These are phyloP conservation scores for Porites lutea DNA, from an alignment of 64 coral and sea anemone genomes.

Conservation along the genomic window DNA sequence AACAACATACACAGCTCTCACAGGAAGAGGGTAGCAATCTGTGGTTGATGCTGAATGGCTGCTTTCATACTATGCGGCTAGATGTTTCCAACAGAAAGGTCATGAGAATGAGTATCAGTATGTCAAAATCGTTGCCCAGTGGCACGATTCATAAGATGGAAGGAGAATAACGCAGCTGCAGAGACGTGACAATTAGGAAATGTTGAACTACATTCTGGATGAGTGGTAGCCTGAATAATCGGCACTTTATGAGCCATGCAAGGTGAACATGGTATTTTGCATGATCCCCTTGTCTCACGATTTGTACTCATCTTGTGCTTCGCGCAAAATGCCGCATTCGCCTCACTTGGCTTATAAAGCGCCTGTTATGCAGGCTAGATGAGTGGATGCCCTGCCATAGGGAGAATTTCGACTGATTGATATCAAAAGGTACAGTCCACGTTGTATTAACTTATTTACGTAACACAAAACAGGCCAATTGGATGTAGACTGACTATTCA, in stretches of 20 bases:
- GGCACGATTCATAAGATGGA: constrained; percentile 79
- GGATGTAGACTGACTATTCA: too few relatives aligned
- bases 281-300: too few relatives aligned
- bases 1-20: constrained; percentile 65
- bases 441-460: too few relatives aligned
- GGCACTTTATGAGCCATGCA: too few relatives aligned
- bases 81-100: constrained; percentile 25
- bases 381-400: constrained; percentile 82
- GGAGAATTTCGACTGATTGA: constrained; percentile 60
- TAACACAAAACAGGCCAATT: too few relatives aligned
- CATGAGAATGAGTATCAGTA: constrained; percentile 53
- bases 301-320: too few relatives aligned
- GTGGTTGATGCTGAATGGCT: constrained; percentile 78
- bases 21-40: constrained; percentile 64
- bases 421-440: constrained; percentile 51
- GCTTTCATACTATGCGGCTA: constrained; percentile 50
- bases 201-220: constrained; percentile 74
- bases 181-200: constrained; percentile 60
- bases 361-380: too few relatives aligned
- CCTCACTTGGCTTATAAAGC: too few relatives aligned
- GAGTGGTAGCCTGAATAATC: not conserved
- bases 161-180: constrained; percentile 34
- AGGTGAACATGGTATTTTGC: too few relatives aligned
- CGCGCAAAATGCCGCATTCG: too few relatives aligned
- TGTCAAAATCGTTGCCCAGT: constrained; percentile 50